phyloP scores from a whole-genome alignment of 2,797 vertebrate species.

The Hylomyscus alleni region DNA sequence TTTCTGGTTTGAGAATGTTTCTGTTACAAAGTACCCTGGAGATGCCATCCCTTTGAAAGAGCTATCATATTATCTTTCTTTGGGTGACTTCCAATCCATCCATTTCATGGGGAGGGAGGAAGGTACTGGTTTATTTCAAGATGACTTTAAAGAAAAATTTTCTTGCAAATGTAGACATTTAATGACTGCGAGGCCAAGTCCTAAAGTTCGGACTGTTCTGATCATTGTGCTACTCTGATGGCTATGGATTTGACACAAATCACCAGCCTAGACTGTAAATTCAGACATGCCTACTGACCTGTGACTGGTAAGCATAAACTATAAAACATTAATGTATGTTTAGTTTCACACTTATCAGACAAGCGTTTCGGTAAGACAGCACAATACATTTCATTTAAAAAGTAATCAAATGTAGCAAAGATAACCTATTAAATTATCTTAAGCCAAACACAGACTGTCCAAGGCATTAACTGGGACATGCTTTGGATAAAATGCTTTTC shows the following conservation, averaged over 20 bases:
- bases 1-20: background rate
- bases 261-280: background rate
- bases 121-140: slow-evolving; percentile 45
- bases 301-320: background rate
- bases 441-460: background rate
- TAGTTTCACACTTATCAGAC: background rate
- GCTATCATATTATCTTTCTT: background rate
- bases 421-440: slow-evolving; percentile 24
- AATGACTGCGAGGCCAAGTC: slow-evolving; percentile 14
- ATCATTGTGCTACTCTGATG: background rate
- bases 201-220: slow-evolving; percentile 19
- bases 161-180: slow-evolving; percentile 32
- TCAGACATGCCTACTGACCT: background rate
- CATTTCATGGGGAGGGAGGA: background rate
- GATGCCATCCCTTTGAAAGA: background rate
- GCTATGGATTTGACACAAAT: background rate
- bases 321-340: background rate
- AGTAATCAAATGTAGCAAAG: slow-evolving; percentile 17
- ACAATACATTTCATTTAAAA: slow-evolving; percentile 51
- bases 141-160: slow-evolving; percentile 20
- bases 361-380: background rate
- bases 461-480: background rate
- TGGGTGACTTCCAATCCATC: background rate
- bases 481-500: background rate
- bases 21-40: background rate